phyloP scores from a whole-genome alignment of 2,797 vertebrate genomes.

The Loris lydekkerianus region DNA sequence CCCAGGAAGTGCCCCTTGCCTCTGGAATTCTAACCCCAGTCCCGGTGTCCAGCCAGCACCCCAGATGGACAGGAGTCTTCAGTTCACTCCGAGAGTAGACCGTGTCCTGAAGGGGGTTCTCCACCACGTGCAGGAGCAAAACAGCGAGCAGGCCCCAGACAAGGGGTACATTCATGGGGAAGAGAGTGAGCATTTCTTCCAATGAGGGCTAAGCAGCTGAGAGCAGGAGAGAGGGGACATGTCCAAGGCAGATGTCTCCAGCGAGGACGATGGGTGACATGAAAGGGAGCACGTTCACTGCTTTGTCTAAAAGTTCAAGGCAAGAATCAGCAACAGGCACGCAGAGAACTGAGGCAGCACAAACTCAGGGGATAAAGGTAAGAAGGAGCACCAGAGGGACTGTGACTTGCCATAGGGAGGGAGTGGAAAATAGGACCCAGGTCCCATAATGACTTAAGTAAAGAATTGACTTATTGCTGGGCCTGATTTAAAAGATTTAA shows the following conservation, averaged over 20 bases:
- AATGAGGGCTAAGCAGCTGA: background rate
- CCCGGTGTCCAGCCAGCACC: fast-evolving
- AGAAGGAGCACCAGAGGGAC: fast-evolving
- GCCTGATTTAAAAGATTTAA: background rate
- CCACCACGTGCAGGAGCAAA: fast-evolving
- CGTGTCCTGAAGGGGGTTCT: fast-evolving
- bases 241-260: fast-evolving
- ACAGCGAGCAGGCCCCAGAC: fast-evolving
- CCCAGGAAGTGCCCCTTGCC: fast-evolving
- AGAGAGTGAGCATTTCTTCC: background rate
- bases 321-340: background rate
- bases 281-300: fast-evolving
- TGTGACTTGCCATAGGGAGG: fast-evolving
- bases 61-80: fast-evolving
- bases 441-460: fast-evolving
- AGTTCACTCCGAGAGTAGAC: fast-evolving
- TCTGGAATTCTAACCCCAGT: background rate
- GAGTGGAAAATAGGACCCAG: fast-evolving
- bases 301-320: background rate
- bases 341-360: background rate
- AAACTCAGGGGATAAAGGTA: fast-evolving
- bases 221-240: too few relatives aligned
- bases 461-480: background rate
- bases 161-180: fast-evolving
- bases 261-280: background rate